These are phyloP conservation scores for Drosophila mayri DNA, from an alignment of 1,140 invertebrate species.

Conservation along the genomic window DNA sequence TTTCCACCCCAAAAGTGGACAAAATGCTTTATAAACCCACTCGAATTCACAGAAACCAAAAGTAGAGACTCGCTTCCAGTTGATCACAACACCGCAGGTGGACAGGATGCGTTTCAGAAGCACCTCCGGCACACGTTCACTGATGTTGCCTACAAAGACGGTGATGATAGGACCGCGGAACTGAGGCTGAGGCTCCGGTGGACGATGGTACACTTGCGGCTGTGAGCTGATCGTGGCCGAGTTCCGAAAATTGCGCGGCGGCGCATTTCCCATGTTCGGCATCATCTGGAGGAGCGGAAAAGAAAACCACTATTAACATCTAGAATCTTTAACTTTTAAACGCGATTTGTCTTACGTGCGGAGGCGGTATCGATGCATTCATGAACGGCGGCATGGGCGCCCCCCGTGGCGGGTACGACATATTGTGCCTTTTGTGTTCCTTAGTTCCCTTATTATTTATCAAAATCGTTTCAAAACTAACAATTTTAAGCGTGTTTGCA, in stretches of 20 bases:
- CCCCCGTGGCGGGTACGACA: conserved; percentile 85
- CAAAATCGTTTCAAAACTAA: conserved; percentile 28
- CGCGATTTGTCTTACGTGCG: conserved; percentile 67
- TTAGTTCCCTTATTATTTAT: conserved; percentile 12
- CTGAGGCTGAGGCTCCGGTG: conserved; percentile 79
- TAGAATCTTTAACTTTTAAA: not conserved
- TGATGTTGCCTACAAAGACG: conserved; percentile 99
- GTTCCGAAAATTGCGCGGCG: conserved; percentile 84
- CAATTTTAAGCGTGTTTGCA: conserved; percentile 47
- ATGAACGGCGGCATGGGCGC: conserved; percentile 87
- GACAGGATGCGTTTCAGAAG: conserved; percentile 97
- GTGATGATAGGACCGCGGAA: conserved; percentile 94
- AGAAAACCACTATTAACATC: not conserved
- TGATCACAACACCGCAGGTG: conserved; percentile 96
- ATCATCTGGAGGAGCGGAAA: conserved; percentile 85
- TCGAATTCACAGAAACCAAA: conserved; percentile 99
- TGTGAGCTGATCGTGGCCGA: conserved; percentile 84
- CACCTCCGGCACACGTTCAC: conserved; percentile 96
- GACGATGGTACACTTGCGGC: conserved; percentile 80
- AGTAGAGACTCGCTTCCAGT: conserved; percentile 99
- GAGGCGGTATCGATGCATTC: conserved; percentile 86
- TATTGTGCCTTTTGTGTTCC: conserved; percentile 36
- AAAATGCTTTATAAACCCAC: conserved; percentile 41
- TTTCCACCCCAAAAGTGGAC: not conserved
- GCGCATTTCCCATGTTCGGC: conserved; percentile 84